Conservation (phyloP, 2,113 vertebrate species). For the Sisor rabdophorus region DNA sequence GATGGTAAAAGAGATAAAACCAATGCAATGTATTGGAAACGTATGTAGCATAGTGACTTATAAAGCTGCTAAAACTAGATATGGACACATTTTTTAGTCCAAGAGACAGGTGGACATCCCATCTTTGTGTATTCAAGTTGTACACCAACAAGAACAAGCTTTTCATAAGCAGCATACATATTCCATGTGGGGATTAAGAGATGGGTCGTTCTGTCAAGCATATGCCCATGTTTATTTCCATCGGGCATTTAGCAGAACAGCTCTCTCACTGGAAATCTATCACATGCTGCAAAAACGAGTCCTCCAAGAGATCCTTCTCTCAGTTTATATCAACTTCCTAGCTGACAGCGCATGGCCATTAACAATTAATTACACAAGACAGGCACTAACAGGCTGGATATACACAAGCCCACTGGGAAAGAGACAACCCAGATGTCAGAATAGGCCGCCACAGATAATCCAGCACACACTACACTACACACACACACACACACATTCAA, state of each 20-base stretch:
- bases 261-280: conserved; percentile 50
- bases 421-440: conserved; percentile 59
- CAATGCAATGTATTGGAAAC: background rate
- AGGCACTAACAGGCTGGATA: conserved; percentile 65
- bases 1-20: background rate
- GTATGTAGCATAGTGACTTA: background rate
- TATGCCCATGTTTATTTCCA: conserved; percentile 49
- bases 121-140: conserved; percentile 27
- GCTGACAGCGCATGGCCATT: conserved; percentile 49
- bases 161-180: conserved; percentile 38
- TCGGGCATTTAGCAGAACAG: conserved; percentile 50
- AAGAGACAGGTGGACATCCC: conserved; percentile 1
- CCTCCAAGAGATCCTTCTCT: conserved; percentile 47
- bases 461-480: conserved; percentile 32
- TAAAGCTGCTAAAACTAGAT: background rate
- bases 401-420: conserved; percentile 57
- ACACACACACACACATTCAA: conserved; percentile 10
- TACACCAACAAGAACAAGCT: conserved; percentile 25
- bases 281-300: conserved; percentile 46
- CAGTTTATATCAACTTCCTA: conserved; percentile 53
- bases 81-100: background rate
- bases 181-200: conserved; percentile 46
- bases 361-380: conserved; percentile 52
- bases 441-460: conserved; percentile 52
- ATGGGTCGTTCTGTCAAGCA: conserved; percentile 51